Percentiles rank a stretch among this genome's conserved stretches.
Conservation (phyloP, 92 coral and sea anemone species). For the Hydrozoanthus gracilis region DNA sequence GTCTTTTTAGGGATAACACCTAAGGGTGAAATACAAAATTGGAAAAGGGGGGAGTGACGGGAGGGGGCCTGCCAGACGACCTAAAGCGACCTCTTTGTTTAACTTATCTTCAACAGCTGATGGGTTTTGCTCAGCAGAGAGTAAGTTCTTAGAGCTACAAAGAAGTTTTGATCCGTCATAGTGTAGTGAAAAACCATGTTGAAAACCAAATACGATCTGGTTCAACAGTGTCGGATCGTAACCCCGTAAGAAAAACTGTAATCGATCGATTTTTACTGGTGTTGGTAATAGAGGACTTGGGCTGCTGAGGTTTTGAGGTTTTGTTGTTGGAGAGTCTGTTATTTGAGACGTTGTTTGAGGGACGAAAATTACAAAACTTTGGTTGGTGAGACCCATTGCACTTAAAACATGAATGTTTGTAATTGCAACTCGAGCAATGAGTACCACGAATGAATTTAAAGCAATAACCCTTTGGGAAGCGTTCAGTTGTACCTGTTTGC, state of each 20-base stretch:
- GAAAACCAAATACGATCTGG: conserved; percentile 34
- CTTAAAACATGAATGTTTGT: conserved; percentile 58
- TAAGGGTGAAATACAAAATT: conserved; percentile 66
- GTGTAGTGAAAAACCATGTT: conserved; percentile 38
- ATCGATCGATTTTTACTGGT: conserved; percentile 35
- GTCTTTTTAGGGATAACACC: conserved; percentile 71
- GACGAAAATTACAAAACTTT: conserved; percentile 26
- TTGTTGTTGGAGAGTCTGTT: background rate
- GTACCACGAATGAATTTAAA: conserved; percentile 34
- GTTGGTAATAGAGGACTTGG: conserved; percentile 30
- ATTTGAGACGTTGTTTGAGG: background rate
- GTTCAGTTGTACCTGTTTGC: background rate
- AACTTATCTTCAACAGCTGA: conserved; percentile 53
- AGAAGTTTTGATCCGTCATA: background rate
- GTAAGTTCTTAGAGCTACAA: conserved; percentile 13
- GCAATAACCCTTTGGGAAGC: conserved; percentile 46
- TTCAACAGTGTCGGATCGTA: conserved; percentile 12
- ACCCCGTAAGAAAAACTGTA: conserved; percentile 12
- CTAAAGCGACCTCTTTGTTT: conserved; percentile 59
- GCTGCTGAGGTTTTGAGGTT: background rate
- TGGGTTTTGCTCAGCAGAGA: conserved; percentile 32
- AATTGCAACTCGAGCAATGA: conserved; percentile 21
- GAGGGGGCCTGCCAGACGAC: conserved; percentile 68
- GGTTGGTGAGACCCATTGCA: conserved; percentile 16
- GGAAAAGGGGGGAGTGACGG: conserved; percentile 59